Conservation (phyloP, 2,888 invertebrate genomes). For the Neria commutata region DNA sequence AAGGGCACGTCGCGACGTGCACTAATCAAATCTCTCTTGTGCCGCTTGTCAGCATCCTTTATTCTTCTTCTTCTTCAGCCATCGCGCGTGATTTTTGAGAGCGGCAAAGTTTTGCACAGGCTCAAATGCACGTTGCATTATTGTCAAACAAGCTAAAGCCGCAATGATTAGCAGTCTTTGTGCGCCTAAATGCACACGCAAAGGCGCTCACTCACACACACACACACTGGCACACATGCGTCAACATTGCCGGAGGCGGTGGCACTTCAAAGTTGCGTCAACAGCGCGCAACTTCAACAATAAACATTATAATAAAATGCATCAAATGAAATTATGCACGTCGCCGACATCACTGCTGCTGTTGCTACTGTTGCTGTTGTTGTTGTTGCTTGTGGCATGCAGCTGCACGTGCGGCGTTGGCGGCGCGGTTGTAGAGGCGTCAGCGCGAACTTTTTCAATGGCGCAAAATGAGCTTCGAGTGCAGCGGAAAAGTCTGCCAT, state of each 20-base stretch:
- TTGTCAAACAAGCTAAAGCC: neutral
- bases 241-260: neutral
- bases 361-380: neutral
- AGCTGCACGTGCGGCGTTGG: conserved; percentile 2
- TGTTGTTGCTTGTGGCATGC: too few species aligned
- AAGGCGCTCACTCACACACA: neutral
- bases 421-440: conserved; percentile 17
- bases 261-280: neutral
- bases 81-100: too few species aligned
- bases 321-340: neutral
- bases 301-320: conserved; percentile 3
- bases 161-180: neutral
- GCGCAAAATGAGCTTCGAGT: neutral
- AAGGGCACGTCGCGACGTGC: too few species aligned
- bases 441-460: conserved; percentile 28
- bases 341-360: neutral
- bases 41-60: too few species aligned
- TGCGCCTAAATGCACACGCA: neutral
- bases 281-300: neutral
- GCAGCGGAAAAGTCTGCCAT: conserved; percentile 7
- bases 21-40: too few species aligned
- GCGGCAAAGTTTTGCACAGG: neutral
- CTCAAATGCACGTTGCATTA: neutral
- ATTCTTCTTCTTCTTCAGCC: too few species aligned
- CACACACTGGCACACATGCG: neutral